Conservation (phyloP, 2,888 invertebrate genomes). For the Shargacucullia verbasci region DNA sequence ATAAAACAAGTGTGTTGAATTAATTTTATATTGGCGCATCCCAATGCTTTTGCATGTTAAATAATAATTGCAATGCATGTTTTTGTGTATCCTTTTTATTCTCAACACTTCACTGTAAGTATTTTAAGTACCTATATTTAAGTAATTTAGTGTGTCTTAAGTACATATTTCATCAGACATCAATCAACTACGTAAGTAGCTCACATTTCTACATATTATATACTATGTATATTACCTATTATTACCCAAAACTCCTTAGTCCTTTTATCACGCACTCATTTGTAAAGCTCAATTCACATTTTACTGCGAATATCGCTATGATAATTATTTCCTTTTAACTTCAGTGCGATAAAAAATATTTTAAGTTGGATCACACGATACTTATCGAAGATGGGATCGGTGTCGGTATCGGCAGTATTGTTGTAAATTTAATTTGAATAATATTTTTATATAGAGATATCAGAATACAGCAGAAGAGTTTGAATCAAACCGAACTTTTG, state of each 20-base stretch:
- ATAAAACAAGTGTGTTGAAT: not conserved
- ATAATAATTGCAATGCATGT: slow-evolving; percentile 39
- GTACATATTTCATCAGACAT: slow-evolving; percentile 33
- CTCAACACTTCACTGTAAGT: slow-evolving; percentile 53
- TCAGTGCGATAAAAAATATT: too few relatives aligned
- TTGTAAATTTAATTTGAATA: not conserved
- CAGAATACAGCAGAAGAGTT: too few relatives aligned
- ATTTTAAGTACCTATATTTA: slow-evolving; percentile 47
- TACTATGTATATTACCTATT: slow-evolving; percentile 26
- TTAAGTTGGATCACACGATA: too few relatives aligned
- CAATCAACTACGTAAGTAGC: slow-evolving; percentile 48
- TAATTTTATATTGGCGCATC: slow-evolving; percentile 1
- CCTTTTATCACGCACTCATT: slow-evolving; percentile 44
- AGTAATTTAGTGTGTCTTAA: slow-evolving; percentile 30
- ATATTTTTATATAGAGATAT: not conserved
- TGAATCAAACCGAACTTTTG: too few relatives aligned
- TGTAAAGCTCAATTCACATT: not conserved
- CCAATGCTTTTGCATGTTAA: slow-evolving; percentile 33
- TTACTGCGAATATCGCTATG: not conserved
- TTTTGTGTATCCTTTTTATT: slow-evolving; percentile 30
- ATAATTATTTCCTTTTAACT: too few relatives aligned
- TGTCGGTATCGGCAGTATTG: not conserved
- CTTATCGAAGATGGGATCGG: too few relatives aligned
- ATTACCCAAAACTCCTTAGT: slow-evolving; percentile 42
- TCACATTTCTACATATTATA: slow-evolving; percentile 28